phyloP scores from a whole-genome alignment of 2,113 vertebrate genomes.

The Bubalus kerabau region DNA sequence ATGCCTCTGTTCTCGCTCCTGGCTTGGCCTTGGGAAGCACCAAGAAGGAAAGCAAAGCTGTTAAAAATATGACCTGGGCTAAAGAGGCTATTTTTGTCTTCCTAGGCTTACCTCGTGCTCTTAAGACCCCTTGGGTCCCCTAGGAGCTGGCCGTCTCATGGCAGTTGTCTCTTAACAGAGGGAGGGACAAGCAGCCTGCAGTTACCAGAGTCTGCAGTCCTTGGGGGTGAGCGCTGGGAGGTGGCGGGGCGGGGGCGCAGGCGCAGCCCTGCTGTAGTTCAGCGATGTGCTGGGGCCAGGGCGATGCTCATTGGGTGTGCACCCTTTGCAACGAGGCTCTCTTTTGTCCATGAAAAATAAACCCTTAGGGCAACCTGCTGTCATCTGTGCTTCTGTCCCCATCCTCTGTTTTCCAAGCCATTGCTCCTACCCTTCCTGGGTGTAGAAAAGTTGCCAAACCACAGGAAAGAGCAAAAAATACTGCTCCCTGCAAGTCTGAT shows the following conservation, averaged over 20 bases:
- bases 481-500: not conserved
- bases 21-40: not conserved
- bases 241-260: not conserved
- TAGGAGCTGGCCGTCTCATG: not conserved
- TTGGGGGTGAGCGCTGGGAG: fast-evolving
- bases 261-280: no score
- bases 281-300: fast-evolving
- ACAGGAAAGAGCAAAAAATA: not conserved
- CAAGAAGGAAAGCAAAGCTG: not conserved
- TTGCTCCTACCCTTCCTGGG: not conserved
- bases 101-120: not conserved
- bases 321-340: not conserved
- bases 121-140: not conserved
- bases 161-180: not conserved
- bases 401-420: not conserved
- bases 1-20: not conserved
- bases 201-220: not conserved
- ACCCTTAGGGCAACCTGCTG: not conserved
- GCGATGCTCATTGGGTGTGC: not conserved
- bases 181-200: not conserved
- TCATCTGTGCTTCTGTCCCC: not conserved
- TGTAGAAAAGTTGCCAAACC: not conserved
- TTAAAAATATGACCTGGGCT: not conserved
- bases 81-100: not conserved
- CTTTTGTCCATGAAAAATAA: not conserved